phyloP scores from a whole-genome alignment of 2,888 invertebrate species.

The Cylloceria caligata region DNA sequence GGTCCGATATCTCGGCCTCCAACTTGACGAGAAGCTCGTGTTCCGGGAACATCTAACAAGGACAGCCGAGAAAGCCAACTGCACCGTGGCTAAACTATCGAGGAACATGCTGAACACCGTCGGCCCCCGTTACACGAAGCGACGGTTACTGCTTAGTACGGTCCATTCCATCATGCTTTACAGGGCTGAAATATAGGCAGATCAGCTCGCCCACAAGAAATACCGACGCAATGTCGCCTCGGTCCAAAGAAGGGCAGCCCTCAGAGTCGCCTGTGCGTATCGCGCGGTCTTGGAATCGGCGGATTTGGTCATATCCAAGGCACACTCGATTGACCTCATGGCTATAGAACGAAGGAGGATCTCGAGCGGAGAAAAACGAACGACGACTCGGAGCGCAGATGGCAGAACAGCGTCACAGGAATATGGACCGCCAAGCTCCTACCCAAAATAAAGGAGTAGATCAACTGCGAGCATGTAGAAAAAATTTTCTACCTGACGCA shows the following conservation, averaged over 20 bases:
- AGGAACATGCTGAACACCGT: slow-evolving; percentile 33
- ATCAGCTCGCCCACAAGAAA: slow-evolving; percentile 45
- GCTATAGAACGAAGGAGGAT: slow-evolving; percentile 50
- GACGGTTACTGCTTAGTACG: not conserved
- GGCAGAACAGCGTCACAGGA: slow-evolving; percentile 28
- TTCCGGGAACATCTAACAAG: slow-evolving; percentile 9
- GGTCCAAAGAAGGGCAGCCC: slow-evolving; percentile 63
- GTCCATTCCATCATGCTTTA: slow-evolving; percentile 24
- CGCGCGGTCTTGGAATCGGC: slow-evolving; percentile 67
- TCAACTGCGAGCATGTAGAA: slow-evolving; percentile 26
- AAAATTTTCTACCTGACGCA: slow-evolving; percentile 68
- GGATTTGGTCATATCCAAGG: slow-evolving; percentile 64
- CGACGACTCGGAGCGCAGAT: slow-evolving; percentile 37
- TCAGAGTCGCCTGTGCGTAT: slow-evolving; percentile 65
- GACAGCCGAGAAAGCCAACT: slow-evolving; percentile 1
- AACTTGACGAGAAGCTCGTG: slow-evolving; percentile 23
- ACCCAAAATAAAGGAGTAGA: slow-evolving; percentile 34
- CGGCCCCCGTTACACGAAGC: slow-evolving; percentile 25
- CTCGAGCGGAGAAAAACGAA: slow-evolving; percentile 28
- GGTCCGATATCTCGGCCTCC: slow-evolving; percentile 18
- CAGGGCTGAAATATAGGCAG: slow-evolving; percentile 60
- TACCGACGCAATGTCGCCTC: slow-evolving; percentile 59
- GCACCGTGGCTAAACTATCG: not conserved
- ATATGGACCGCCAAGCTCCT: slow-evolving; percentile 47
- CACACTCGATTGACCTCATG: slow-evolving; percentile 64